Evolutionary conservation across 2,797 vertebrate genomes (phyloP).

Genomic region (Eremophila alpestris): DNA sequence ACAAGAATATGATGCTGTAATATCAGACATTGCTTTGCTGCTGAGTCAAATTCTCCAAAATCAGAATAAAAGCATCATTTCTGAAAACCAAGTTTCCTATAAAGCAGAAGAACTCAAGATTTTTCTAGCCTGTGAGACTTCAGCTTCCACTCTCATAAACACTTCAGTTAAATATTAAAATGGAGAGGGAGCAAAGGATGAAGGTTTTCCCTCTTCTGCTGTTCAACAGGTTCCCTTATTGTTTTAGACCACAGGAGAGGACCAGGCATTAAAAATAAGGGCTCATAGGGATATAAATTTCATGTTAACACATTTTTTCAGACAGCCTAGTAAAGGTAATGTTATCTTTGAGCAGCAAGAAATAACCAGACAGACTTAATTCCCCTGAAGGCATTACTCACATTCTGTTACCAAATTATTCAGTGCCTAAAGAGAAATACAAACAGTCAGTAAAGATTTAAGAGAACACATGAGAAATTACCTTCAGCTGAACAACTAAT

Average conservation of each 20-base stretch:
- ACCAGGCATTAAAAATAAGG: neutral
- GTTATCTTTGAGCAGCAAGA: neutral
- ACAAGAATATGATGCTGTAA: neutral
- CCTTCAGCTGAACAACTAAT: neutral
- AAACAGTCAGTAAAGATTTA: neutral
- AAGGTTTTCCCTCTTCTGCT: neutral
- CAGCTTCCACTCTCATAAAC: neutral
- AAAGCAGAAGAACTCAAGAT: neutral
- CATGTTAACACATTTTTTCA: neutral
- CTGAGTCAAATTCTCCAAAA: neutral
- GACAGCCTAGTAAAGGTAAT: neutral
- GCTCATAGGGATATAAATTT: neutral
- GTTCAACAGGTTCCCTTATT: neutral
- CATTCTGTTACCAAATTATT: neutral
- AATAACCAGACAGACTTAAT: neutral
- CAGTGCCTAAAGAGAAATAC: conserved; percentile 1
- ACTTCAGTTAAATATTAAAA: neutral
- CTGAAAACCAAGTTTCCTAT: neutral
- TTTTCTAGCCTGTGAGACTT: neutral
- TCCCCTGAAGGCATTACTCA: conserved; percentile 13
- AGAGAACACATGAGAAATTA: neutral
- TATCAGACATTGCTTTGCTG: neutral
- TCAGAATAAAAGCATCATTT: neutral
- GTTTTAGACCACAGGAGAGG: neutral
- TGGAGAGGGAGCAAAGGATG: neutral